Evolutionary conservation across 1,140 invertebrate genomes (phyloP).

Genomic region (Drosophila punjabiensis): DNA sequence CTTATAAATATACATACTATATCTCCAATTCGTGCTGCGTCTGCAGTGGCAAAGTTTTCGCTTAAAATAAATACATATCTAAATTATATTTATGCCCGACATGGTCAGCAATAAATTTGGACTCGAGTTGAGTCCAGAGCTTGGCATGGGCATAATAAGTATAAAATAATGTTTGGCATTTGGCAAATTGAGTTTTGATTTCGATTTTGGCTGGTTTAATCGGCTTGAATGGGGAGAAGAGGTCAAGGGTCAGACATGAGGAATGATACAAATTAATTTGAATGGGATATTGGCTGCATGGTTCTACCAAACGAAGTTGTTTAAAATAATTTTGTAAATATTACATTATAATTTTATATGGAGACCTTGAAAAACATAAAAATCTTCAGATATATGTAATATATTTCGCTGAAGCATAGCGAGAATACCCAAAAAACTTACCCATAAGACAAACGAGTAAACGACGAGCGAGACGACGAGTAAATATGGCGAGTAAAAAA

Average conservation of each 20-base stretch:
- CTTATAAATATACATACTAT: conserved; percentile 33
- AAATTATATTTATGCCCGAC: conserved; percentile 52
- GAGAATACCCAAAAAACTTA: too few species aligned
- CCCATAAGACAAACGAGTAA: too few species aligned
- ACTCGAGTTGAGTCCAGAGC: conserved; percentile 20
- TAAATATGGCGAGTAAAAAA: too few species aligned
- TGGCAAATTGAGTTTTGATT: conserved; percentile 66
- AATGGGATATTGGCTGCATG: too few species aligned
- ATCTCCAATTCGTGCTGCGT: conserved; percentile 27
- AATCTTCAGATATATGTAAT: too few species aligned
- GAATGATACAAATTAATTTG: conserved; percentile 2
- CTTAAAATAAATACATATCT: conserved; percentile 74
- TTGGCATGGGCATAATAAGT: conserved; percentile 50
- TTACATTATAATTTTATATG: not conserved
- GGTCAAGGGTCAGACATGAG: conserved; percentile 1
- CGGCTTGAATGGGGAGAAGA: not conserved
- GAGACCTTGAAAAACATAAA: too few species aligned
- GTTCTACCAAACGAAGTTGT: not conserved
- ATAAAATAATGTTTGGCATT: conserved; percentile 49
- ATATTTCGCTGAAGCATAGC: too few species aligned
- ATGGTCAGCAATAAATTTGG: conserved; percentile 71
- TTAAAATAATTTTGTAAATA: not conserved
- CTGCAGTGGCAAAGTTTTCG: conserved; percentile 56
- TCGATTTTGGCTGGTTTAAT: conserved; percentile 26
- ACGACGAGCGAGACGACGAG: too few species aligned